These are phyloP conservation scores for Bagarius yarrelli DNA, from an alignment of 2,113 vertebrate species.

Conservation along the genomic window DNA sequence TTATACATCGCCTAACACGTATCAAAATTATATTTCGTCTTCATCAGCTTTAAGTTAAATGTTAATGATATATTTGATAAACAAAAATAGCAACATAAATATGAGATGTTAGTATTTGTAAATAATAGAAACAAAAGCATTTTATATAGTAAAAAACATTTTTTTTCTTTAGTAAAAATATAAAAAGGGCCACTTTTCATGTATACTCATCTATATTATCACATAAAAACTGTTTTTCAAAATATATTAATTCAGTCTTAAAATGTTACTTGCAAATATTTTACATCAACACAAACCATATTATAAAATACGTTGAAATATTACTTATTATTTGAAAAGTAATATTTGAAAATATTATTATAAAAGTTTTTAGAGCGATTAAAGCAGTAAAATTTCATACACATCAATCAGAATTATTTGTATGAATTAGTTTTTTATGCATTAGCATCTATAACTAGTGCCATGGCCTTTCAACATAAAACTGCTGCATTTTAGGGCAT, in stretches of 20 bases:
- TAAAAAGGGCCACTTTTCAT: neutral
- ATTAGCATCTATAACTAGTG: neutral
- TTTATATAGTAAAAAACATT: neutral
- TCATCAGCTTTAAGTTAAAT: neutral
- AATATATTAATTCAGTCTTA: slow-evolving; percentile 66
- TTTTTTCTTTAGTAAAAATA: neutral
- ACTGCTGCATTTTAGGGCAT: neutral
- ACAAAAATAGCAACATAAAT: neutral
- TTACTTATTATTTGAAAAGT: neutral
- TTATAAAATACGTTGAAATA: neutral
- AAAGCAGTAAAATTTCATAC: slow-evolving; percentile 5
- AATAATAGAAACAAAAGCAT: neutral
- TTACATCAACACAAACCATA: slow-evolving; percentile 8
- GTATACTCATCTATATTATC: neutral
- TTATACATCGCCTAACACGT: neutral
- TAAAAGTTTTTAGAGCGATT: neutral
- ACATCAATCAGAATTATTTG: neutral
- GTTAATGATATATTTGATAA: neutral
- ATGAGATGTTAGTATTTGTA: neutral
- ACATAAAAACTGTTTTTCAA: slow-evolving; percentile 36
- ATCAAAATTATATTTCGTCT: neutral
- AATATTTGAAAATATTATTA: no score
- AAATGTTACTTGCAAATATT: slow-evolving; percentile 46
- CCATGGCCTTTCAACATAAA: neutral
- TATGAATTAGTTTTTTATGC: neutral